phyloP scores from a whole-genome alignment of 2,888 invertebrate genomes.

The Brachypalpus laphriformis region DNA sequence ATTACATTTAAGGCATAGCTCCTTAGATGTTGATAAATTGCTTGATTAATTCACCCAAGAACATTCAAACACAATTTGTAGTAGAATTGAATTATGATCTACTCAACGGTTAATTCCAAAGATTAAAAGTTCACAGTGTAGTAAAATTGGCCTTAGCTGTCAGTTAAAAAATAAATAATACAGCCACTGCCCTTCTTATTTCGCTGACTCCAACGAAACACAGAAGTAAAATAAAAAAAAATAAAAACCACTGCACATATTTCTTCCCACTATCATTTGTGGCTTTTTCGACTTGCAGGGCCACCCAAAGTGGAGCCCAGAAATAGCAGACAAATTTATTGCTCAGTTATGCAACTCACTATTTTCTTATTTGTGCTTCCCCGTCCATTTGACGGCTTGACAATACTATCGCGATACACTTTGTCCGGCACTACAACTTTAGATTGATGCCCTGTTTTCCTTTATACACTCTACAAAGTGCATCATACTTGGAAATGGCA shows the following conservation, averaged over 20 bases:
- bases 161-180: too few species aligned
- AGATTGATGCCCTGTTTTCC: slow-evolving; percentile 15
- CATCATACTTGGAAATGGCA: slow-evolving; percentile 60
- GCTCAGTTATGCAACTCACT: slow-evolving; percentile 44
- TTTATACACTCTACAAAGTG: slow-evolving; percentile 29
- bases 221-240: neutral
- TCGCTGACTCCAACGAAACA: neutral
- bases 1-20: too few species aligned
- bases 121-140: too few species aligned
- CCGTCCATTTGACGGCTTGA: slow-evolving; percentile 1
- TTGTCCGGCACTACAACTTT: slow-evolving; percentile 16
- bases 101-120: too few species aligned
- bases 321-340: slow-evolving; percentile 20
- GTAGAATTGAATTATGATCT: too few species aligned
- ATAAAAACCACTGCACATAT: neutral
- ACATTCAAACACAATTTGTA: too few species aligned
- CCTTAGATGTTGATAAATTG: too few species aligned
- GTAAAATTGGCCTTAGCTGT: too few species aligned
- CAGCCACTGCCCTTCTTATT: too few species aligned
- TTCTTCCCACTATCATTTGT: neutral
- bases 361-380: neutral
- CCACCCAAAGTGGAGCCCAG: slow-evolving; percentile 1
- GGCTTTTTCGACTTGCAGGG: neutral
- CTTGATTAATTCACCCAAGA: too few species aligned
- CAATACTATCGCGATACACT: slow-evolving; percentile 30